These are phyloP conservation scores for Odocoileus hemionus DNA, from an alignment of 2,113 vertebrate genomes.

Conservation along the genomic window DNA sequence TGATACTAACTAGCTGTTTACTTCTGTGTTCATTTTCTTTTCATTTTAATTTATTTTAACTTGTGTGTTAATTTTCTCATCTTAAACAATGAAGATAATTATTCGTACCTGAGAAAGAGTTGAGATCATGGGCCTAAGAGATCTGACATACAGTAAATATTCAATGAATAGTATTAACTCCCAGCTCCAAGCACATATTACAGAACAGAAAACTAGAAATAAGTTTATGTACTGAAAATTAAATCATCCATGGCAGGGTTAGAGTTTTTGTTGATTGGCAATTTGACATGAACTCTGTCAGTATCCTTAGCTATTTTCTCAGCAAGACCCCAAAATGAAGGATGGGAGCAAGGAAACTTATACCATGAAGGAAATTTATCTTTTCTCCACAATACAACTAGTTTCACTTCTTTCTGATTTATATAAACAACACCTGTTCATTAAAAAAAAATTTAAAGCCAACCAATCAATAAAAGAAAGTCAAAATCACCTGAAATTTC, in stretches of 20 bases:
- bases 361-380: background rate
- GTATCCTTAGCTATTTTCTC: slow-evolving; percentile 58
- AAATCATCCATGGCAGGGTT: background rate
- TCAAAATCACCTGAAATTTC: background rate
- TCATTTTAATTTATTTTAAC: background rate
- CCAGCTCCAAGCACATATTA: background rate
- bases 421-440: background rate
- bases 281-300: slow-evolving; percentile 46
- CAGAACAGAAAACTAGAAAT: background rate
- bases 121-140: background rate
- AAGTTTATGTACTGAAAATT: background rate
- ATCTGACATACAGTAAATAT: background rate
- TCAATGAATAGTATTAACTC: background rate
- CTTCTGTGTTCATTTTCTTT: background rate
- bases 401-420: background rate
- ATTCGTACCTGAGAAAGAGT: background rate
- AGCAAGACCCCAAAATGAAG: slow-evolving; percentile 58
- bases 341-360: slow-evolving; percentile 53
- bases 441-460: background rate
- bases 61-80: background rate
- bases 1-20: background rate
- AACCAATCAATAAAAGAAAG: background rate
- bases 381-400: background rate
- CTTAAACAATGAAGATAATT: background rate
- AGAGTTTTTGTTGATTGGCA: background rate